Evolutionary conservation across 2,888 invertebrate species (phyloP).

Genomic region (Perizoma flavofasciatum): DNA sequence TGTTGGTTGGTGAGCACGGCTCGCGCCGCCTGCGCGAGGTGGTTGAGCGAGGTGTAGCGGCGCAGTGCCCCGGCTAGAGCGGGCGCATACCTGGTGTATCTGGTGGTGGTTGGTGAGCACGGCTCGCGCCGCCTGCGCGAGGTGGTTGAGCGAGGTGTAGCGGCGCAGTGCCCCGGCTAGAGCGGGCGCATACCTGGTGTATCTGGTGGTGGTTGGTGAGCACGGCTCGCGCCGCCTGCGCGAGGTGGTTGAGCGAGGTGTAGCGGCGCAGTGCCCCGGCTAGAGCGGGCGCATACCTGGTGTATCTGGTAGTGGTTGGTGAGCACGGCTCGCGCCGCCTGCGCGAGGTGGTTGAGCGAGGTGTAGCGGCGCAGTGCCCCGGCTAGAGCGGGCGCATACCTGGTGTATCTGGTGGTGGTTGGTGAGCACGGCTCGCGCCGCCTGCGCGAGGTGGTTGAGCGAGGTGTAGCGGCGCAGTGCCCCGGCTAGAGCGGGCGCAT

Average conservation of each 20-base stretch:
- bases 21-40: slow-evolving; percentile 97
- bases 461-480: too few species aligned
- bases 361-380: too few species aligned
- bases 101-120: slow-evolving; percentile 97
- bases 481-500: slow-evolving; percentile 91
- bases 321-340: too few species aligned
- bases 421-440: too few species aligned
- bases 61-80: slow-evolving; percentile 97
- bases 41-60: slow-evolving; percentile 98
- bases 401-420: too few species aligned
- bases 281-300: slow-evolving; percentile 89
- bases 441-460: too few species aligned
- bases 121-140: slow-evolving; percentile 97
- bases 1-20: slow-evolving; percentile 97
- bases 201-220: slow-evolving; percentile 97
- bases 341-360: too few species aligned
- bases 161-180: slow-evolving; percentile 97
- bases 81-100: slow-evolving; percentile 93
- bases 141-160: slow-evolving; percentile 98
- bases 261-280: slow-evolving; percentile 97
- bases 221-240: slow-evolving; percentile 97
- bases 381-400: slow-evolving; percentile 91
- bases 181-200: slow-evolving; percentile 93
- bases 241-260: slow-evolving; percentile 98
- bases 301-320: too few species aligned